A percentile compares a stretch with the other conserved stretches of the same genome.
Conservation (phyloP, 1,140 invertebrate genomes). For the Stenopsyche tienmushanensis region DNA sequence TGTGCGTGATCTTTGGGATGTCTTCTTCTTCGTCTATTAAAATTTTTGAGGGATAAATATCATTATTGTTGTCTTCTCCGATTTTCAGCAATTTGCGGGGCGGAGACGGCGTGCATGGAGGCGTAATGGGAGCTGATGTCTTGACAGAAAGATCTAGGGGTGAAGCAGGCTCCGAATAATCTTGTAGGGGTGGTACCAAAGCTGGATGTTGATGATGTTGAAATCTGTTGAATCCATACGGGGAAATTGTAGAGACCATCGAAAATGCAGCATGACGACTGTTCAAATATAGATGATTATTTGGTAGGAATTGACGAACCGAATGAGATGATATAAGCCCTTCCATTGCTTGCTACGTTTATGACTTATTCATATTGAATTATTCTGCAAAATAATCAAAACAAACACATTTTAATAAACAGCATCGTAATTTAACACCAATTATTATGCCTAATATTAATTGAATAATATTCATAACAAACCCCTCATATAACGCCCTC, state of each 20-base stretch:
- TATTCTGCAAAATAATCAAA: neutral
- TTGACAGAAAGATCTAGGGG: conserved; percentile 60
- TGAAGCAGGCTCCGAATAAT: conserved; percentile 55
- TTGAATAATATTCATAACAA: too few species aligned
- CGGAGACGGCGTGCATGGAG: conserved; percentile 62
- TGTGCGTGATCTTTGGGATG: conserved; percentile 47
- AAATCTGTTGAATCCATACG: conserved; percentile 21
- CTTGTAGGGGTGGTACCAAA: conserved; percentile 52
- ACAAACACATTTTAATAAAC: neutral
- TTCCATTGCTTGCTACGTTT: conserved; percentile 21
- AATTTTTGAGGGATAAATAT: conserved; percentile 42
- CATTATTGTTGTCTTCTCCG: conserved; percentile 50
- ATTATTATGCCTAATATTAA: too few species aligned
- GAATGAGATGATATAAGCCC: conserved; percentile 30
- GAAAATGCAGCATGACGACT: conserved; percentile 30
- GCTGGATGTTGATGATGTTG: conserved; percentile 14
- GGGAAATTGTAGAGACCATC: conserved; percentile 22
- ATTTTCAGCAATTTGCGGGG: conserved; percentile 41
- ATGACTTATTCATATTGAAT: neutral
- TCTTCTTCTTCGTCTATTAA: conserved; percentile 54
- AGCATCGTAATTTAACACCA: neutral
- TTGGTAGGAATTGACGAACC: conserved; percentile 33
- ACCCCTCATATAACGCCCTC: too few species aligned
- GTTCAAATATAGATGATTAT: conserved; percentile 32
- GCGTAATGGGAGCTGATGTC: conserved; percentile 57